Percentiles rank a stretch among this genome's conserved stretches.
Evolutionary conservation across 2,888 invertebrate genomes (phyloP).

Genomic region (Lasioglossum pauxillum): DNA sequence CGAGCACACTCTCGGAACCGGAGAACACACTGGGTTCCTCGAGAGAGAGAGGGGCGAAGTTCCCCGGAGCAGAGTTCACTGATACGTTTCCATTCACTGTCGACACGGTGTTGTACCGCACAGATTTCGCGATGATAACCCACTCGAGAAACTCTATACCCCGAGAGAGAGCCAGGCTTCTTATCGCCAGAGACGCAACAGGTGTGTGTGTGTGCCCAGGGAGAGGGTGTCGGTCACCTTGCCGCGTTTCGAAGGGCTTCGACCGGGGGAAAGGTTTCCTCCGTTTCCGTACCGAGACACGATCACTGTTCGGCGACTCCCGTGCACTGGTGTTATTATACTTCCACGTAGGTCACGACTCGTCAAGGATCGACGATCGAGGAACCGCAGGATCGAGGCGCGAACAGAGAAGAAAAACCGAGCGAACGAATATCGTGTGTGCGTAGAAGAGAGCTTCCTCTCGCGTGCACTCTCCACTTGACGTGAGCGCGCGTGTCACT

Average conservation of each 20-base stretch:
- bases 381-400: neutral
- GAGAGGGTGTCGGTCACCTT: neutral
- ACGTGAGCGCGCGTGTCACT: constrained; percentile 84
- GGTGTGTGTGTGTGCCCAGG: constrained; percentile 33
- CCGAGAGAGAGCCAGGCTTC: neutral
- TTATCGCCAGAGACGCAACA: constrained; percentile 30
- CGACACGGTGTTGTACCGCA: neutral
- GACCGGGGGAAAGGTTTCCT: neutral
- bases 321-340: neutral
- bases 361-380: neutral
- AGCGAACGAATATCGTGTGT: constrained; percentile 45
- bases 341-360: neutral
- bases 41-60: neutral
- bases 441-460: constrained; percentile 59
- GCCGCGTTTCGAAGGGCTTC: neutral
- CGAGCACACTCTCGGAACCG: neutral
- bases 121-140: neutral
- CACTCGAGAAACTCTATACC: neutral
- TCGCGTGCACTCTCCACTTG: constrained; percentile 80
- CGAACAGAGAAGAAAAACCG: constrained; percentile 1
- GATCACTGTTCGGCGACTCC: neutral
- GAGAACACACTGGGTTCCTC: neutral
- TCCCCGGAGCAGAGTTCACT: neutral
- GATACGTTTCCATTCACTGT: constrained; percentile 7
- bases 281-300: neutral